These are phyloP conservation scores for Drosophila aff. DNA, from an alignment of 1,140 invertebrate species.

Conservation along the genomic window DNA sequence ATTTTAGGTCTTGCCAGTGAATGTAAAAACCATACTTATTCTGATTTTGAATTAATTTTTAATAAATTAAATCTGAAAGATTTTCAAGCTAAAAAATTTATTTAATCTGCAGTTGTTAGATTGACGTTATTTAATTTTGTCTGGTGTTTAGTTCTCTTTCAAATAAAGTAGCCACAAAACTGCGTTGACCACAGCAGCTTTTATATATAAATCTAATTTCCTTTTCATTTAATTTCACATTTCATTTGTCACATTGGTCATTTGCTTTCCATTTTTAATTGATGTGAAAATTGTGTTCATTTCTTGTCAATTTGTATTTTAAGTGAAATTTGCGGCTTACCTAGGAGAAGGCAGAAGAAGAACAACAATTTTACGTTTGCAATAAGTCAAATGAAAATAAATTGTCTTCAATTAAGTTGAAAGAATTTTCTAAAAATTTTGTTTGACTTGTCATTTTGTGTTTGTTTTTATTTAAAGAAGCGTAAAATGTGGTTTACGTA, in stretches of 20 bases:
- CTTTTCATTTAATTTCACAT: conserved; percentile 13
- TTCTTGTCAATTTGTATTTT: conserved; percentile 4
- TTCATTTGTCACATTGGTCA: conserved; percentile 10
- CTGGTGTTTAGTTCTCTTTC: no score
- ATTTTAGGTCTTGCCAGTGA: no score
- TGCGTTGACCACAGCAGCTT: not conserved
- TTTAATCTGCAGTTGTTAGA: not conserved
- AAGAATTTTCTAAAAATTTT: not conserved
- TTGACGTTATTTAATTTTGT: not conserved
- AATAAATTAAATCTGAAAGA: not conserved
- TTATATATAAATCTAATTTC: conserved; percentile 2
- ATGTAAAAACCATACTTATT: no score
- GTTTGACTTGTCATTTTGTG: not conserved
- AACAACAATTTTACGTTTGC: no score
- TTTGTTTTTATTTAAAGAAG: not conserved
- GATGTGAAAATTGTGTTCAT: conserved; percentile 7
- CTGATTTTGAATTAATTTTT: no score
- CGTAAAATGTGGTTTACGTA: not conserved
- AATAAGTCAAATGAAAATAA: conserved; percentile 15
- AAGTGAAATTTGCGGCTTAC: conserved; percentile 3
- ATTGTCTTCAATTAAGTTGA: not conserved
- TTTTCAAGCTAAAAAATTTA: not conserved
- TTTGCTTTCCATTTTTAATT: conserved; percentile 11
- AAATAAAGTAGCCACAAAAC: not conserved
- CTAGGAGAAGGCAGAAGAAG: not conserved